phyloP scores from a whole-genome alignment of 2,888 invertebrate species.

The Andrena trimmerana region DNA sequence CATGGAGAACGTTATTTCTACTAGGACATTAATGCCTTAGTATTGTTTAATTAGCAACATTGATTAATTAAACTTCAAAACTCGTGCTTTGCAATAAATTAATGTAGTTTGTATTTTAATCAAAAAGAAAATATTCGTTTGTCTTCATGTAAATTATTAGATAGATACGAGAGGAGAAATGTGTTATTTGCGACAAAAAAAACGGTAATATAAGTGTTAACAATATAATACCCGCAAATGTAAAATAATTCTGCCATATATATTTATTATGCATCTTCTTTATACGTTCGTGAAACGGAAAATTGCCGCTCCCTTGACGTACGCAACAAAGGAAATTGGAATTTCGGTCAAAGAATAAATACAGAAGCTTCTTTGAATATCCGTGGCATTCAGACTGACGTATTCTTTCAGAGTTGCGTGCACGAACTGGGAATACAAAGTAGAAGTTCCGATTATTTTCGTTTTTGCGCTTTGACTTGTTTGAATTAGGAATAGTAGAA shows the following conservation, averaged over 20 bases:
- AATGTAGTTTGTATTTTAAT: too few relatives aligned
- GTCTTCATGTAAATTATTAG: too few relatives aligned
- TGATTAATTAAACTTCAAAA: too few relatives aligned
- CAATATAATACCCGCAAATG: not conserved
- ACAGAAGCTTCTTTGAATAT: slow-evolving; percentile 13
- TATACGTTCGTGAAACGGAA: not conserved
- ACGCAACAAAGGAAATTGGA: slow-evolving; percentile 20
- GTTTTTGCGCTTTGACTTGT: not conserved
- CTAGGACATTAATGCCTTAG: too few relatives aligned
- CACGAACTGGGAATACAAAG: not conserved
- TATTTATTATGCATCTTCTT: not conserved
- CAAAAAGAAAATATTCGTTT: too few relatives aligned
- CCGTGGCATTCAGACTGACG: not conserved
- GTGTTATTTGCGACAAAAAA: not conserved
- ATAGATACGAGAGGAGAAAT: not conserved
- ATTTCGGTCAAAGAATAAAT: slow-evolving; percentile 32
- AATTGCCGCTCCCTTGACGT: slow-evolving; percentile 7
- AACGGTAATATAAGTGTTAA: not conserved
- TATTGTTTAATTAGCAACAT: too few relatives aligned
- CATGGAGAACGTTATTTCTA: too few relatives aligned
- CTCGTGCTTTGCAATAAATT: too few relatives aligned
- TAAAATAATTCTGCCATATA: slow-evolving; percentile 11
- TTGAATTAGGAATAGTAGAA: not conserved
- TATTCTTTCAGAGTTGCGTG: slow-evolving; percentile 1
- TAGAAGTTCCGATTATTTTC: slow-evolving; percentile 4